Base-by-base conservation (phyloP, 2,797 vertebrate genomes). In the Poecilia velifera region DNA sequence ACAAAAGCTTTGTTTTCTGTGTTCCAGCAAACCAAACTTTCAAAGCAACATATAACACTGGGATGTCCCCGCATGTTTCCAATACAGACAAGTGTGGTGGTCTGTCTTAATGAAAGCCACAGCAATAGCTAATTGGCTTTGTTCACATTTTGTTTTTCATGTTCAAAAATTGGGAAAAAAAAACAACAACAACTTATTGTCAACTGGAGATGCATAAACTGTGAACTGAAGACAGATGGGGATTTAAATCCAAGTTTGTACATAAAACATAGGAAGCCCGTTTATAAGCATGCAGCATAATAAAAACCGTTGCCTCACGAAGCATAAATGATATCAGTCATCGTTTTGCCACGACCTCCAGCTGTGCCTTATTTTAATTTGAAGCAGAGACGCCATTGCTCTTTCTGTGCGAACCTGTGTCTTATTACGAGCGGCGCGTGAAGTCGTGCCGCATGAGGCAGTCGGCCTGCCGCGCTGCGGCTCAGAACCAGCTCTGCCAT, bases 401-500 rank as follows among this genome's bases (percentile, higher is more conserved):
- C 82, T 79, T 59, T 73, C 46, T 28, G 16, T 55, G 45, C 79
- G 25, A 83, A 77, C 81, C 85, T 88, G 86, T 76, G 39, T 84
- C 82, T 82, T 46, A 78, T 89, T 86, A 88, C 68, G 18, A 31
- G 76, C 87, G 72, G 83, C 72, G 73, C 68, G 66, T 79, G 55
- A 1, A 74, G 81, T 81, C 82, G 86, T 71, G 77, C 83, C 73
- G 83, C 78, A 51, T 88, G 74, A 49, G 76, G 78, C 78, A 89
- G 76, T 55, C 70, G 25, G 68, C 76, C 16, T 84, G 84, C 71
- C 59, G 10, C 20, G 71, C 45, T 0, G 2, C 75, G 80, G 87
- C 84, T 75, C 75, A n/a, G 34, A 70, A 82, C 76, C 83, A 36
- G 77, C 73, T 83, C 64, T 53, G 39, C 78, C 84, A 53, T 72